Conservation (phyloP, 2,888 invertebrate genomes). For the Lissocephala sabroskyi region DNA sequence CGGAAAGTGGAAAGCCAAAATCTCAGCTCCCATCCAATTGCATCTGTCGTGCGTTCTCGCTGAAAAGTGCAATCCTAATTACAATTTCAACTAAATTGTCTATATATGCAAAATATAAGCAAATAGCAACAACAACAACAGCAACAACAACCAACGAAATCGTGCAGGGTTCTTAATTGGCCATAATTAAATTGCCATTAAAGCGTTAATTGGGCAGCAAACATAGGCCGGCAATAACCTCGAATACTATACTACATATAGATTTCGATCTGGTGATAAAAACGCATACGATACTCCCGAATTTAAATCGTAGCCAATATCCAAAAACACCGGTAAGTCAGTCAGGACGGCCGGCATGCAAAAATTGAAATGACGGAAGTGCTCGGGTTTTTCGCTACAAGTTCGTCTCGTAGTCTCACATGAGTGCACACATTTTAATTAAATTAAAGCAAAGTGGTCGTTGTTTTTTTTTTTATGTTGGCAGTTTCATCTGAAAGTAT, state of each 20-base stretch:
- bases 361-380: slow-evolving; percentile 15
- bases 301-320: too few species aligned
- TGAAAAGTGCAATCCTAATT: too few species aligned
- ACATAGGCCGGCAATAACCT: not conserved
- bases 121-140: slow-evolving; percentile 7
- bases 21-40: not conserved
- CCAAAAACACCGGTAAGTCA: slow-evolving; percentile 26
- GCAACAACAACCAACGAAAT: slow-evolving; percentile 1
- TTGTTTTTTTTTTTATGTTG: too few species aligned
- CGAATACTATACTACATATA: too few species aligned
- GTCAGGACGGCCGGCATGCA: slow-evolving; percentile 4
- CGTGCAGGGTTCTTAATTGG: too few species aligned
- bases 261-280: too few species aligned
- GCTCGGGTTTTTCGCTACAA: slow-evolving; percentile 26
- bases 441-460: slow-evolving; percentile 2
- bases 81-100: too few species aligned
- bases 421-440: slow-evolving; percentile 17
- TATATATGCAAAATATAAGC: slow-evolving; percentile 2
- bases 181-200: slow-evolving; percentile 13
- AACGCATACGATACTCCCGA: too few species aligned
- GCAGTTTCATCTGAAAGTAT: too few species aligned
- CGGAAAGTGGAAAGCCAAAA: not conserved
- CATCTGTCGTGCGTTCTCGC: not conserved
- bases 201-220: slow-evolving; percentile 12
- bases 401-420: slow-evolving; percentile 13